Percentiles rank a stretch among this genome's conserved stretches.
Evolutionary conservation across 2,113 vertebrate species (phyloP).

Genomic region (Callionymus lyra): DNA sequence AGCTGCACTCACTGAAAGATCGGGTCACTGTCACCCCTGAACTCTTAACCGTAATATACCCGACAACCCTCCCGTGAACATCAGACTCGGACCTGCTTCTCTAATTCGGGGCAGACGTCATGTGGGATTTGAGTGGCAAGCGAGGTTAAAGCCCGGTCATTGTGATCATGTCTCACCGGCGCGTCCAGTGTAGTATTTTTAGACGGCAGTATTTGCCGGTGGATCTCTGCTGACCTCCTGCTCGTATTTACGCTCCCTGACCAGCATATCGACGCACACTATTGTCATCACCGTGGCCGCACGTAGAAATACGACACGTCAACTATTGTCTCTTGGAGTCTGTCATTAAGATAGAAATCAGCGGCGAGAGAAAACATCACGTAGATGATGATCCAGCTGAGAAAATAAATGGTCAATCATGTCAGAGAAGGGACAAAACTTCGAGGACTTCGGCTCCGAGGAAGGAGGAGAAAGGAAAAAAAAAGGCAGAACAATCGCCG

Average conservation of each 20-base stretch:
- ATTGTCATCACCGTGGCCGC: conserved; percentile 35
- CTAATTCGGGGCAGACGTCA: not conserved
- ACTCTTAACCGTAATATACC: too few species aligned
- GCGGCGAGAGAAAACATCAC: conserved; percentile 52
- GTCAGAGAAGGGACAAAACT: conserved; percentile 19
- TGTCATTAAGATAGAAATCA: conserved; percentile 52
- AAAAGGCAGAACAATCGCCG: conserved; percentile 83
- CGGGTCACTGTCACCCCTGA: too few species aligned
- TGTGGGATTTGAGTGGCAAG: conserved; percentile 23
- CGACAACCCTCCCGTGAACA: too few species aligned
- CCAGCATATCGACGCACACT: conserved; percentile 30
- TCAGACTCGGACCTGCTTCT: too few species aligned
- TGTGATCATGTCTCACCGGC: conserved; percentile 11
- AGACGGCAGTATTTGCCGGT: conserved; percentile 27
- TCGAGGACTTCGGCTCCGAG: conserved; percentile 55
- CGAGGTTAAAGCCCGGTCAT: conserved; percentile 27
- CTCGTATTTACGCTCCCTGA: conserved; percentile 41
- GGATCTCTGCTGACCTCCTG: conserved; percentile 21
- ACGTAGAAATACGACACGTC: conserved; percentile 32
- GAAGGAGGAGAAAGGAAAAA: conserved; percentile 68
- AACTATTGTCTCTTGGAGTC: conserved; percentile 42
- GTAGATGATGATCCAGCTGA: conserved; percentile 42
- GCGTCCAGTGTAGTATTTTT: conserved; percentile 39
- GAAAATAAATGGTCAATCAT: conserved; percentile 26
- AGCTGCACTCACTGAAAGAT: too few species aligned